Evolutionary conservation across 2,888 invertebrate genomes (phyloP).

Genomic region (Drosophila austrosaltans): DNA sequence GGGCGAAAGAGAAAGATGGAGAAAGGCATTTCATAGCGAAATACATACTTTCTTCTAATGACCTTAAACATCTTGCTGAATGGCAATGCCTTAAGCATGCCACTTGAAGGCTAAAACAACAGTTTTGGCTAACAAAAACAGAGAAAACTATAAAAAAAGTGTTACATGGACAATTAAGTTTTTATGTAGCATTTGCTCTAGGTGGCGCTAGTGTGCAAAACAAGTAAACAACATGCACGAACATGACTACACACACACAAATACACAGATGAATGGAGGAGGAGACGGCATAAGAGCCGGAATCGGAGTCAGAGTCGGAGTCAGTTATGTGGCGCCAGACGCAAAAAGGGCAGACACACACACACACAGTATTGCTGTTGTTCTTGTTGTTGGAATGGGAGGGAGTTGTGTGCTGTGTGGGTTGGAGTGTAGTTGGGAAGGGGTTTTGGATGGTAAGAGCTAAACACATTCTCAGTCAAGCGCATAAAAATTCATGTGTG

Average conservation of each 20-base stretch:
- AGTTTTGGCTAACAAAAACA: constrained; percentile 28
- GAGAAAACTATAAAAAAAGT: constrained; percentile 65
- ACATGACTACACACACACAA: constrained; percentile 12
- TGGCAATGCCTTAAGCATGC: constrained; percentile 4
- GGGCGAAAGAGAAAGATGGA: background rate
- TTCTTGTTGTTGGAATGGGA: background rate
- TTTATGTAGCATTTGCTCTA: constrained; percentile 80
- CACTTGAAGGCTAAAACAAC: constrained; percentile 55
- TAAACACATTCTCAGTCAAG: constrained; percentile 22
- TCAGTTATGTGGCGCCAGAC: constrained; percentile 51
- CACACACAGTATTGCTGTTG: background rate
- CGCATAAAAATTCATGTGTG: constrained; percentile 47
- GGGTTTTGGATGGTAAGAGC: background rate
- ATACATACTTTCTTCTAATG: constrained; percentile 21
- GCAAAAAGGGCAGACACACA: constrained; percentile 10
- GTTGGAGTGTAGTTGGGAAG: background rate
- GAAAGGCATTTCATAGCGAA: constrained; percentile 5
- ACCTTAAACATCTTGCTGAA: constrained; percentile 9
- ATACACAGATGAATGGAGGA: constrained; percentile 24
- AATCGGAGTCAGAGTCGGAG: constrained; percentile 6
- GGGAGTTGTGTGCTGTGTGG: constrained; percentile 12
- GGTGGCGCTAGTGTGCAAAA: constrained; percentile 69
- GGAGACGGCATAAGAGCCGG: background rate
- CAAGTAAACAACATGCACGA: constrained; percentile 56
- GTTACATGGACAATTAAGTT: constrained; percentile 80